phyloP scores from a whole-genome alignment of 2,797 vertebrate genomes.

The Decapterus maruadsi region DNA sequence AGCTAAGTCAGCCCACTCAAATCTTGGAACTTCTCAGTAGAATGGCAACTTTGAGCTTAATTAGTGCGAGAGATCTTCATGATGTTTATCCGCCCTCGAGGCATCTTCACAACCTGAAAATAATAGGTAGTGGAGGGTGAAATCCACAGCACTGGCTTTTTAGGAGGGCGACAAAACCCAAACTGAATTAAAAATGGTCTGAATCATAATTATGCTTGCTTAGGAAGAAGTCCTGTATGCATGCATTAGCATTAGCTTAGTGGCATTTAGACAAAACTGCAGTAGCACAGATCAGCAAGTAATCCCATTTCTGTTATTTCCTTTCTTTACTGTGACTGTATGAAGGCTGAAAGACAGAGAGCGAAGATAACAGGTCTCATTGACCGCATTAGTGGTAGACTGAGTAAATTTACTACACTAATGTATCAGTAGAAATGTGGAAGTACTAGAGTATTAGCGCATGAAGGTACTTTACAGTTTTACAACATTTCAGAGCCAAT shows the following conservation, averaged over 20 bases:
- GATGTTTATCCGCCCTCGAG: slow-evolving; percentile 60
- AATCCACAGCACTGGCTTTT: slow-evolving; percentile 14
- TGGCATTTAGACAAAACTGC: background rate
- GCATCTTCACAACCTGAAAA: slow-evolving; percentile 54
- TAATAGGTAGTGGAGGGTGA: slow-evolving; percentile 40
- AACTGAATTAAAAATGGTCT: slow-evolving; percentile 25
- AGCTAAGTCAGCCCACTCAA: slow-evolving; percentile 60
- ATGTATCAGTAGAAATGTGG: background rate
- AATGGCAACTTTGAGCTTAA: slow-evolving; percentile 60
- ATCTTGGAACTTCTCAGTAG: slow-evolving; percentile 54
- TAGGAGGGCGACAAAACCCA: slow-evolving; percentile 10
- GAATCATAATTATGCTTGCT: slow-evolving; percentile 20
- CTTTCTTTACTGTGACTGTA: background rate
- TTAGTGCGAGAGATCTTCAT: slow-evolving; percentile 60
- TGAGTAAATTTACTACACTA: background rate
- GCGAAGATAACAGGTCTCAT: background rate
- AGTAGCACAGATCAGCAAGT: slow-evolving; percentile 14
- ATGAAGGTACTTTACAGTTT: no score
- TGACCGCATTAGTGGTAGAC: background rate
- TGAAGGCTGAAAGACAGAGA: background rate
- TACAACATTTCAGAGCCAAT: no score
- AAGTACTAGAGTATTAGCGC: background rate
- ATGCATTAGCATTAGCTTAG: slow-evolving; percentile 16
- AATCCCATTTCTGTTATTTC: background rate
- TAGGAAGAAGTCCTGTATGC: slow-evolving; percentile 3